A percentile compares a stretch with the other conserved stretches of the same genome.
These are phyloP conservation scores for Drosophila barbarae DNA, from an alignment of 2,888 invertebrate genomes.

Conservation along the genomic window DNA sequence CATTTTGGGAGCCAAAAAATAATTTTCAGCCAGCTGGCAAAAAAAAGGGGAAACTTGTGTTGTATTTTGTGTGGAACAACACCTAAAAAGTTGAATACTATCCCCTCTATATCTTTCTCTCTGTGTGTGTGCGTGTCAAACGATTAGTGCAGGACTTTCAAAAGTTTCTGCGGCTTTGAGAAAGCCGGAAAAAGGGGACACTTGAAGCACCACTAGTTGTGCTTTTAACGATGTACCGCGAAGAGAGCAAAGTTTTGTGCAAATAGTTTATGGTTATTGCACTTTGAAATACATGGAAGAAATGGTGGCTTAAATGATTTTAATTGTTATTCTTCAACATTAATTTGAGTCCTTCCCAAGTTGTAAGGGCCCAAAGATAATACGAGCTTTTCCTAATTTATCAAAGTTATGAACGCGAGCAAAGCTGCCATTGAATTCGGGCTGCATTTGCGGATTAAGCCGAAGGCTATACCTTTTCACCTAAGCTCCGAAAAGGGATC, in stretches of 20 bases:
- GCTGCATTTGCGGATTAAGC: slow-evolving; percentile 10
- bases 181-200: slow-evolving; percentile 23
- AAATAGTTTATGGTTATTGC: slow-evolving; percentile 75
- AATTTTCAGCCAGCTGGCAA: slow-evolving; percentile 27
- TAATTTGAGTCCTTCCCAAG: slow-evolving; percentile 53
- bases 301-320: slow-evolving; percentile 64
- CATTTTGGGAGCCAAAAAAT: slow-evolving; percentile 51
- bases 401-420: slow-evolving; percentile 6
- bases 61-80: slow-evolving; percentile 45
- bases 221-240: slow-evolving; percentile 53
- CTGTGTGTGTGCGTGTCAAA: slow-evolving; percentile 39
- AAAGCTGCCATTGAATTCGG: not conserved
- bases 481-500: slow-evolving; percentile 9
- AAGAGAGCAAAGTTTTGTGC: slow-evolving; percentile 62
- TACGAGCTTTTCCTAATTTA: not conserved
- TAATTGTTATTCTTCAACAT: slow-evolving; percentile 67
- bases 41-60: slow-evolving; percentile 38
- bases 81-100: slow-evolving; percentile 49
- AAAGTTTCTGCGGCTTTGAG: slow-evolving; percentile 67
- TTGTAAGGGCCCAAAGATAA: slow-evolving; percentile 34
- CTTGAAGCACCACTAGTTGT: slow-evolving; percentile 40
- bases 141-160: slow-evolving; percentile 68
- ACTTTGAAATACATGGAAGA: slow-evolving; percentile 35
- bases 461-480: slow-evolving; percentile 16
- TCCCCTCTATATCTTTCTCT: slow-evolving; percentile 10